phyloP scores from a whole-genome alignment of 2,113 vertebrate genomes.

The Pleuronectes platessa region DNA sequence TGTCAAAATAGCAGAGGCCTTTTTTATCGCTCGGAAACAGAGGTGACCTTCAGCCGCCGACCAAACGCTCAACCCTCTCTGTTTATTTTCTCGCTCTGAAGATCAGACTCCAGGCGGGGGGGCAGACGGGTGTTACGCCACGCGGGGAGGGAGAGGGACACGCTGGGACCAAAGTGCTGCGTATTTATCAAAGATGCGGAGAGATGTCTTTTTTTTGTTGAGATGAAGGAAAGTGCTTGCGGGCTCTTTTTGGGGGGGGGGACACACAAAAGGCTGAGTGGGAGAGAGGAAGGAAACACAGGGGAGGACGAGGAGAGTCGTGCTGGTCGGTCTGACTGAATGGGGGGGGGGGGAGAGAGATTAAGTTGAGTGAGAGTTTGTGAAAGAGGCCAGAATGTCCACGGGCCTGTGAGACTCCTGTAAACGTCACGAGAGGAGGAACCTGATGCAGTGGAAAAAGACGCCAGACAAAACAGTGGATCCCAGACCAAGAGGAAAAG shows the following conservation, averaged over 20 bases:
- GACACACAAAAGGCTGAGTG: slow-evolving; percentile 23
- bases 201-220: slow-evolving; percentile 17
- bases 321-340: slow-evolving; percentile 55
- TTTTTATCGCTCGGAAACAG: slow-evolving; percentile 68
- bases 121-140: background rate
- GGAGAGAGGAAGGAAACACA: slow-evolving; percentile 4
- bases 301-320: slow-evolving; percentile 12
- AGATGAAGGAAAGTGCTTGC: slow-evolving; percentile 36
- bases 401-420: slow-evolving; percentile 24
- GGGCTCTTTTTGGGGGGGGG: slow-evolving; percentile 8
- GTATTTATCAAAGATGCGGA: slow-evolving; percentile 17
- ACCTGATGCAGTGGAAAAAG: slow-evolving; percentile 26
- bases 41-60: slow-evolving; percentile 68
- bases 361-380: slow-evolving; percentile 35
- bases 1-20: slow-evolving; percentile 62
- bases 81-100: slow-evolving; percentile 57
- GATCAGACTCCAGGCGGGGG: slow-evolving; percentile 28
- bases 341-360: slow-evolving; percentile 35
- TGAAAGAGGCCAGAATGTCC: slow-evolving; percentile 40
- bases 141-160: background rate
- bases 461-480: slow-evolving; percentile 14
- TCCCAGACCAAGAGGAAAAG: background rate
- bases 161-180: slow-evolving; percentile 6
- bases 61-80: slow-evolving; percentile 21
- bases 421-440: slow-evolving; percentile 35